Evolutionary conservation across 1,140 invertebrate genomes (phyloP).

Genomic region (Aplysia californica): DNA sequence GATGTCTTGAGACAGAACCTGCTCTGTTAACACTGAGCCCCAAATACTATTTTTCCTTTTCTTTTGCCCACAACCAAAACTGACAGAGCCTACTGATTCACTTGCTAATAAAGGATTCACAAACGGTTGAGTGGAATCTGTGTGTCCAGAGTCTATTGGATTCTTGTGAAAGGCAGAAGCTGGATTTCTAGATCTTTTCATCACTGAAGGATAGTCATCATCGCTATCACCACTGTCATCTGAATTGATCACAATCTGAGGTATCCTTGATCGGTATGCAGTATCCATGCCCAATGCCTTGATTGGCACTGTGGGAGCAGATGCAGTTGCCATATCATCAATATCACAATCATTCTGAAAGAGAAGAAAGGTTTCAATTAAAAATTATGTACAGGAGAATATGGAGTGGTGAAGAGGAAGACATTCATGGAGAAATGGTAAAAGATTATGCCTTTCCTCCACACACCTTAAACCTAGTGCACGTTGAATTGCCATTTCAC

Average conservation of each 20-base stretch:
- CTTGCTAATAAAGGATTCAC: constrained; percentile 14
- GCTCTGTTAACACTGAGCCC: constrained; percentile 51
- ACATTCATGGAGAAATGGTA: too few species aligned
- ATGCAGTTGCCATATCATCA: too few species aligned
- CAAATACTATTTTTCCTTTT: constrained; percentile 49
- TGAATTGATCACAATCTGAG: constrained; percentile 27
- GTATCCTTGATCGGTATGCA: constrained; percentile 11
- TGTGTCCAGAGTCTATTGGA: not conserved
- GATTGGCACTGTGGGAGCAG: too few species aligned
- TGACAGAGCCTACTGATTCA: not conserved
- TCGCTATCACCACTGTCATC: constrained; percentile 3
- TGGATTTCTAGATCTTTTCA: constrained; percentile 1
- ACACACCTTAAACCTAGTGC: too few species aligned
- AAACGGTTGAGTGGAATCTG: too few species aligned
- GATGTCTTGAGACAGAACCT: constrained; percentile 46
- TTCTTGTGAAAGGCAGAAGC: not conserved
- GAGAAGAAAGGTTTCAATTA: too few species aligned
- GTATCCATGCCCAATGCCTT: too few species aligned
- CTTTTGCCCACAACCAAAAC: not conserved
- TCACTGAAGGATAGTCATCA: constrained; percentile 2
- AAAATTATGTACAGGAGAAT: too few species aligned
- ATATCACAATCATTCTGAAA: too few species aligned
- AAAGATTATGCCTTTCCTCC: too few species aligned
- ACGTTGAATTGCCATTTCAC: too few species aligned
- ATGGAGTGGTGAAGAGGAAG: too few species aligned